A percentile compares a stretch with the other conserved stretches of the same genome.
phyloP scores from a whole-genome alignment of 2,113 vertebrate genomes.

The Pseudolaguvia tuberculata region DNA sequence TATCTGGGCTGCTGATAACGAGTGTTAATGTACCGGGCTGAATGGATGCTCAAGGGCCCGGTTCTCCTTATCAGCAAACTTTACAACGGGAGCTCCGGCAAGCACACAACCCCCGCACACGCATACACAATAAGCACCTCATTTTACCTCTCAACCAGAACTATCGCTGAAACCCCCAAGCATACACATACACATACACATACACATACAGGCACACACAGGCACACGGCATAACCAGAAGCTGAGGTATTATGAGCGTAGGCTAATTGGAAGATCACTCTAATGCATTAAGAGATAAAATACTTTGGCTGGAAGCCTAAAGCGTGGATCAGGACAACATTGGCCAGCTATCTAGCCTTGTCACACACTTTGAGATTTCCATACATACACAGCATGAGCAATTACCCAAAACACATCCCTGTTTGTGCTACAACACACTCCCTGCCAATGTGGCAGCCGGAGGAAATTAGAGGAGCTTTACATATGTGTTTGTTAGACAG shows the following conservation, averaged over 20 bases:
- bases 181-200: slow-evolving; percentile 48
- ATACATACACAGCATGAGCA: slow-evolving; percentile 97
- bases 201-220: slow-evolving; percentile 49
- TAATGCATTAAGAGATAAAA: slow-evolving; percentile 99
- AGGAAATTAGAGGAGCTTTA: slow-evolving; percentile 67
- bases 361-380: slow-evolving; percentile 99
- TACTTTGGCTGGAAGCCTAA: slow-evolving; percentile 99
- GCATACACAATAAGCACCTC: slow-evolving; percentile 98
- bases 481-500: slow-evolving; percentile 16
- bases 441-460: slow-evolving; percentile 69
- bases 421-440: slow-evolving; percentile 86
- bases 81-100: slow-evolving; percentile 99
- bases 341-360: slow-evolving; percentile 99
- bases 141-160: slow-evolving; percentile 99
- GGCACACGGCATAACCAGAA: slow-evolving; percentile 79
- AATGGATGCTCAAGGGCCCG: slow-evolving; percentile 99
- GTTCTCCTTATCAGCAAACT: slow-evolving; percentile 99
- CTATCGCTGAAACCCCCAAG: slow-evolving; percentile 76
- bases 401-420: slow-evolving; percentile 93
- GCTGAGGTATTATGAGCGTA: slow-evolving; percentile 96
- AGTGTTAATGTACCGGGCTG: slow-evolving; percentile 99
- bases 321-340: slow-evolving; percentile 97
- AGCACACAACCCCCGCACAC: slow-evolving; percentile 84
- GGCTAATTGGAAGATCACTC: slow-evolving; percentile 99
- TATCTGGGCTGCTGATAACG: slow-evolving; percentile 99